Conservation (phyloP, 2,113 vertebrate genomes). For the Lophotis ruficrista region DNA sequence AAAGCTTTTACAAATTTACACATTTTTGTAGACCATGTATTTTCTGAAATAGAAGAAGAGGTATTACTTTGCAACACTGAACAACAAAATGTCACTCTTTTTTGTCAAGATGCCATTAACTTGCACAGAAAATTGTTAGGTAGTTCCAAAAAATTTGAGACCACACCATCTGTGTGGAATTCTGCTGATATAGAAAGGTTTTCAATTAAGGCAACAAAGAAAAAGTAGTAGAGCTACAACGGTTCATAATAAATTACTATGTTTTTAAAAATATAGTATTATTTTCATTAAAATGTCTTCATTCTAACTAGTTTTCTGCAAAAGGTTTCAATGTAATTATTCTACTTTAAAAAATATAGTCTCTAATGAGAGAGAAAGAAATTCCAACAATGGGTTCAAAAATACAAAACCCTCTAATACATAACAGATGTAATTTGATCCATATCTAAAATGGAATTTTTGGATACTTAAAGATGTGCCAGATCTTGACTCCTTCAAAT, state of each 20-base stretch:
- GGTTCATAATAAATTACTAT: not conserved
- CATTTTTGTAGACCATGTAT: slow-evolving; percentile 79
- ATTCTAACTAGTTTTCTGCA: not conserved
- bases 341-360: not conserved
- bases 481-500: not conserved
- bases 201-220: not conserved
- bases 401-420: not conserved
- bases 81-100: not conserved
- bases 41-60: slow-evolving; percentile 67
- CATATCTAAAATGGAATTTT: not conserved
- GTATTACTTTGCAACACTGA: not conserved
- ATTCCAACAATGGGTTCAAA: not conserved
- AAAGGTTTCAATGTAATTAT: not conserved
- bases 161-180: not conserved
- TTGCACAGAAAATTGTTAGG: not conserved
- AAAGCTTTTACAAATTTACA: slow-evolving; percentile 79
- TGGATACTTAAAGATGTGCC: not conserved
- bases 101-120: not conserved
- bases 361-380: not conserved
- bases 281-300: not conserved
- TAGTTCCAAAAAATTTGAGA: not conserved
- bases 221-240: not conserved
- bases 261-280: not conserved
- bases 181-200: not conserved
- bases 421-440: not conserved